These are phyloP conservation scores for Phasianus colchicus DNA, from an alignment of 2,113 vertebrate species.

Conservation along the genomic window DNA sequence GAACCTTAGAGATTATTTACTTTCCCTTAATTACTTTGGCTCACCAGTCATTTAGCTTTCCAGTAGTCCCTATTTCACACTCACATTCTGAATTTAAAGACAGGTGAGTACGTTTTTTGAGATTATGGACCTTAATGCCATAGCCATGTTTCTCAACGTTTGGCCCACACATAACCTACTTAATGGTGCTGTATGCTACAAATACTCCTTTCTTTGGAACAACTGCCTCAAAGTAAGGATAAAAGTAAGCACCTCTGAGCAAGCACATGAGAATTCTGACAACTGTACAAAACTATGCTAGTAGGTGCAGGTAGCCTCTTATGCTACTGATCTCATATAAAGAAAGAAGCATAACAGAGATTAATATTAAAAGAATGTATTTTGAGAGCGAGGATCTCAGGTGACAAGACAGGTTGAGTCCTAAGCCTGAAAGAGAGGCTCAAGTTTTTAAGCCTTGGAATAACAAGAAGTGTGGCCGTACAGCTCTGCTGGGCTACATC, in stretches of 20 bases:
- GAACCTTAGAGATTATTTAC: constrained; percentile 83
- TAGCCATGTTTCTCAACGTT: not conserved
- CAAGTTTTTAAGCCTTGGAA: not conserved
- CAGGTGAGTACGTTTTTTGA: not conserved
- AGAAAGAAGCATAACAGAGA: not conserved
- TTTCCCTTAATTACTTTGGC: constrained; percentile 81
- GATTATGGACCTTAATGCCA: not conserved
- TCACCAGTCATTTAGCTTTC: constrained; percentile 79
- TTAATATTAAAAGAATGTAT: not conserved
- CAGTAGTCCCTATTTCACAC: constrained; percentile 70
- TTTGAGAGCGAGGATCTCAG: not conserved
- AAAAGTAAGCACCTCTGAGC: not conserved
- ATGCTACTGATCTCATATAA: not conserved
- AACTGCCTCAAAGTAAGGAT: not conserved
- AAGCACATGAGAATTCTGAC: constrained; percentile 9
- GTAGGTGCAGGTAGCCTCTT: fast-evolving
- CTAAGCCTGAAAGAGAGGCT: not conserved
- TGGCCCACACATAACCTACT: not conserved
- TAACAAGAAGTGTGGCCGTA: not conserved
- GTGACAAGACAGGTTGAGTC: not conserved
- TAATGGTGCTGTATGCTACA: not conserved
- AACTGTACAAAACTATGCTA: not conserved
- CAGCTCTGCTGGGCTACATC: not conserved
- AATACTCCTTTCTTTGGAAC: not conserved
- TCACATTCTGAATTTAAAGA: constrained; percentile 40